phyloP scores from a whole-genome alignment of 2,113 vertebrate genomes.

The Notiomystis cincta region DNA sequence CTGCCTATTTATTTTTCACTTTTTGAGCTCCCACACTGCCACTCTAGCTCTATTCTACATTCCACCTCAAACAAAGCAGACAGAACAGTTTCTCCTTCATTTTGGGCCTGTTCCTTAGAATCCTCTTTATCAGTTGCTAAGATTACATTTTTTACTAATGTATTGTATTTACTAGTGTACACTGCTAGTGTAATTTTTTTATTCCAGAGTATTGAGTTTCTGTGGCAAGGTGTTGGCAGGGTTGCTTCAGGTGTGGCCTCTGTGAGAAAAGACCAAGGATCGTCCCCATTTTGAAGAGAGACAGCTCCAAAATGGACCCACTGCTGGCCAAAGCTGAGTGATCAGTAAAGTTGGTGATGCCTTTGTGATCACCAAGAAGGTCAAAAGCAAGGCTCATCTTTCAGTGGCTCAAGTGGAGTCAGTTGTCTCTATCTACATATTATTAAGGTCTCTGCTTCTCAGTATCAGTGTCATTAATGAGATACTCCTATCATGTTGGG shows the following conservation, averaged over 20 bases:
- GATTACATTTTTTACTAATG: background rate
- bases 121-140: background rate
- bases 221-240: background rate
- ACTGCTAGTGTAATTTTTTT: background rate
- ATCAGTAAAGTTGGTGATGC: background rate
- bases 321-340: background rate
- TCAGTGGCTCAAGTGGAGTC: background rate
- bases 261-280: background rate
- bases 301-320: background rate
- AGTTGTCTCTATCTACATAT: background rate
- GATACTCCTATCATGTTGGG: background rate
- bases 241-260: background rate
- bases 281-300: background rate
- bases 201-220: background rate
- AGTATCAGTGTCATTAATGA: background rate
- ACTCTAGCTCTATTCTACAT: background rate
- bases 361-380: background rate
- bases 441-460: background rate
- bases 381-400: background rate
- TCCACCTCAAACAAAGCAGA: background rate
- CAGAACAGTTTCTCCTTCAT: background rate
- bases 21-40: background rate
- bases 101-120: background rate
- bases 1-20: background rate
- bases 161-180: background rate